These are phyloP conservation scores for Helicoverpa assulta DNA, from an alignment of 2,888 invertebrate species.

Conservation along the genomic window DNA sequence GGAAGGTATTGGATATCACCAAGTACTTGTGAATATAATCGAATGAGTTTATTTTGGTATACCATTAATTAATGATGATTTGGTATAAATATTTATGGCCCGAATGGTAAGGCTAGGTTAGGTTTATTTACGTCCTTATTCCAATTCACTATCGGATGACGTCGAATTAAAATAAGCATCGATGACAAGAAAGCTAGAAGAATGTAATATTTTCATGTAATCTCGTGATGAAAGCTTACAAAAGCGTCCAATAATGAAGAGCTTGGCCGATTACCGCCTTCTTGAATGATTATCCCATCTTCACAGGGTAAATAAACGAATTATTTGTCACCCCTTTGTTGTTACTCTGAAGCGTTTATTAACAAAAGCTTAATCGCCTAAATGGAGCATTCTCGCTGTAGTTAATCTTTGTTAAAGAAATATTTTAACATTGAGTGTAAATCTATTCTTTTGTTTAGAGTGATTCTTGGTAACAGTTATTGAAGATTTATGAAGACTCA, in stretches of 20 bases:
- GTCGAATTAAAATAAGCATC: not conserved
- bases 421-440: conserved; percentile 77
- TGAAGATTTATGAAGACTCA: conserved; percentile 39
- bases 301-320: conserved; percentile 77
- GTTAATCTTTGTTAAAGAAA: conserved; percentile 82
- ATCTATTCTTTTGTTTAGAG: conserved; percentile 75
- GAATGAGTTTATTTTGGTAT: conserved; percentile 13
- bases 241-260: conserved; percentile 59
- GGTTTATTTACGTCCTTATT: not conserved
- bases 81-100: not conserved
- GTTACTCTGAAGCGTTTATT: conserved; percentile 77
- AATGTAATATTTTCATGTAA: conserved; percentile 36
- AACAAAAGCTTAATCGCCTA: conserved; percentile 85
- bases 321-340: conserved; percentile 87
- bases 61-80: not conserved
- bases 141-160: not conserved
- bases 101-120: not conserved
- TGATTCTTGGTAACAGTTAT: conserved; percentile 58
- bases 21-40: conserved; percentile 27
- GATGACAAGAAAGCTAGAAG: conserved; percentile 3
- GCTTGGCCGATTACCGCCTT: conserved; percentile 54
- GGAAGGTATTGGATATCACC: conserved; percentile 14
- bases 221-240: conserved; percentile 47
- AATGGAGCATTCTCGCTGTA: conserved; percentile 78
- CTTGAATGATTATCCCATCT: conserved; percentile 70